Evolutionary conservation across 2,888 invertebrate genomes (phyloP).

Genomic region (Abrostola tripartita): DNA sequence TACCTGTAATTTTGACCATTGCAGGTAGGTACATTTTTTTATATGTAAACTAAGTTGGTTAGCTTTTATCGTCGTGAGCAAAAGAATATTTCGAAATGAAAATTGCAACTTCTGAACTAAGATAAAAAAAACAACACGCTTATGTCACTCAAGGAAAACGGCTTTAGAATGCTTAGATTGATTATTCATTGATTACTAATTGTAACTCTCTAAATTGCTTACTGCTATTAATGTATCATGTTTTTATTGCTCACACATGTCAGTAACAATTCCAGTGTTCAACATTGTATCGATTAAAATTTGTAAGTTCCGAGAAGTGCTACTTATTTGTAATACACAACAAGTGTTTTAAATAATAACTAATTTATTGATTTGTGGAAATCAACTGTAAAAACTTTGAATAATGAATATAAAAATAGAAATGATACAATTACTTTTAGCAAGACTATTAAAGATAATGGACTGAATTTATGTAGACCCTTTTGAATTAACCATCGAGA

Average conservation of each 20-base stretch:
- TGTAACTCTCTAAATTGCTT: slow-evolving; percentile 19
- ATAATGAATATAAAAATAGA: too few relatives aligned
- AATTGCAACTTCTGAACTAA: neutral
- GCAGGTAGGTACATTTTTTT: too few relatives aligned
- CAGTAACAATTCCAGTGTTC: slow-evolving; percentile 10
- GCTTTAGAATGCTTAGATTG: slow-evolving; percentile 12
- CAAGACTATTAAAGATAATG: too few relatives aligned
- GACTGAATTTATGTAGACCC: too few relatives aligned
- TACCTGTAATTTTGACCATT: too few relatives aligned
- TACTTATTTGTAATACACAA: slow-evolving; percentile 16
- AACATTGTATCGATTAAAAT: slow-evolving; percentile 15
- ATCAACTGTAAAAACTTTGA: too few relatives aligned
- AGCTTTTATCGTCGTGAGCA: too few relatives aligned
- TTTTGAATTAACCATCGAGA: too few relatives aligned
- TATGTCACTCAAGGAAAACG: slow-evolving; percentile 41
- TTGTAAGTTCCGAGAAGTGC: slow-evolving; percentile 41
- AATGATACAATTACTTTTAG: too few relatives aligned
- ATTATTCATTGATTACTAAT: slow-evolving; percentile 33
- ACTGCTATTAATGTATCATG: slow-evolving; percentile 47
- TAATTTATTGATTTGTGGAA: too few relatives aligned
- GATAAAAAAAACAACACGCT: neutral
- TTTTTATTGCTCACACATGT: slow-evolving; percentile 50
- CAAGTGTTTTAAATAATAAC: neutral
- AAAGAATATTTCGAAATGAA: too few relatives aligned
- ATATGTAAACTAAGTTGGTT: too few relatives aligned